Conservation (phyloP, 2,888 invertebrate species). For the Nemotelus nigrinus region DNA sequence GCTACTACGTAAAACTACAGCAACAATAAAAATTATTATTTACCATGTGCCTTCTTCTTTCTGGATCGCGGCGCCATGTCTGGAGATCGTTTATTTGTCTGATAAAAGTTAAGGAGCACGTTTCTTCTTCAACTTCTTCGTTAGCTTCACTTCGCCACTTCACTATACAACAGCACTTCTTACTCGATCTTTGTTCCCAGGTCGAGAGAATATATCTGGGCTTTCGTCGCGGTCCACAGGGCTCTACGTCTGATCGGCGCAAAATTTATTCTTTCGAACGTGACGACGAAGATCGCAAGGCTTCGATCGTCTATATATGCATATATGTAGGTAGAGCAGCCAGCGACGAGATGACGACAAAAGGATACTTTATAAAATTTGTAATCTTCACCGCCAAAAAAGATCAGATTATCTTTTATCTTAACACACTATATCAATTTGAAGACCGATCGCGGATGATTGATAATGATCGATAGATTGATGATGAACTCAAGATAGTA, state of each 20-base stretch:
- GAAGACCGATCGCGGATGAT: constrained; percentile 17
- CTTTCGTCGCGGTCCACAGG: too few species aligned
- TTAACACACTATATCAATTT: constrained; percentile 36
- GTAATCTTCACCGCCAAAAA: constrained; percentile 12
- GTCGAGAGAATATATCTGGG: too few species aligned
- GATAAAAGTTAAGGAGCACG: constrained; percentile 34
- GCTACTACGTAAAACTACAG: constrained; percentile 18
- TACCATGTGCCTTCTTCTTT: constrained; percentile 66
- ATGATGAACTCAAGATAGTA: background rate
- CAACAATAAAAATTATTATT: constrained; percentile 62
- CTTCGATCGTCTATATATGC: too few species aligned
- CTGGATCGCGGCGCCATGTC: constrained; percentile 66
- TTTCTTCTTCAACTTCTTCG: background rate
- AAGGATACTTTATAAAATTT: too few species aligned
- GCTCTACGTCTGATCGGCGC: too few species aligned
- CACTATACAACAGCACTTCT: background rate
- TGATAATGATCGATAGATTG: constrained; percentile 25
- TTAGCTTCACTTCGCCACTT: background rate
- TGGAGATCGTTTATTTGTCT: constrained; percentile 54
- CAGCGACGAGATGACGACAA: too few species aligned
- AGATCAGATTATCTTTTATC: constrained; percentile 34
- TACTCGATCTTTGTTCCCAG: background rate
- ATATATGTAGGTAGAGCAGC: too few species aligned
- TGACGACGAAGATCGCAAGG: too few species aligned
- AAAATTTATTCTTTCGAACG: too few species aligned